A percentile compares a stretch with the other conserved stretches of the same genome.
Conservation (phyloP, 2,888 invertebrate genomes). For the Ceriagrion tenellum region DNA sequence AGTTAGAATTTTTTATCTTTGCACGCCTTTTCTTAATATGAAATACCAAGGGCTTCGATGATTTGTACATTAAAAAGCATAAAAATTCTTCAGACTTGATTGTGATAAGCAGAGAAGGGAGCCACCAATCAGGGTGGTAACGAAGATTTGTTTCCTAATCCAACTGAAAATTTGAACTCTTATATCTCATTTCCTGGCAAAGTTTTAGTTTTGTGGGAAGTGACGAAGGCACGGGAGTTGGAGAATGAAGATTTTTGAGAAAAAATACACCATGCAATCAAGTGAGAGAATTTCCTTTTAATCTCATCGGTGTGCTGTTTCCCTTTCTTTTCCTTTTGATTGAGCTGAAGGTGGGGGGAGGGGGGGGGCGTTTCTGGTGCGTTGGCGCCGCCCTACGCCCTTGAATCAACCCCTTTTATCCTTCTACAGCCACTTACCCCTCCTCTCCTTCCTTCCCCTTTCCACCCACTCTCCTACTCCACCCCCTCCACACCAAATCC, state of each 20-base stretch:
- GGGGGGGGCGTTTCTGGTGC: neutral
- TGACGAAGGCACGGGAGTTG: neutral
- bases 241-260: neutral
- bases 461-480: neutral
- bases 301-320: neutral
- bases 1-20: no score
- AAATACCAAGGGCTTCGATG: no score
- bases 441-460: neutral
- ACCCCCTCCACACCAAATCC: neutral
- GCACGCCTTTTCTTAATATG: no score
- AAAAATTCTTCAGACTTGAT: no score
- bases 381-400: neutral
- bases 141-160: neutral
- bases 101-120: no score
- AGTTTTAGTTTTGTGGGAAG: neutral
- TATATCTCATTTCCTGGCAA: neutral
- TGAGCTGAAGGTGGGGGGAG: neutral
- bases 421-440: neutral
- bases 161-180: neutral
- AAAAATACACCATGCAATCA: neutral
- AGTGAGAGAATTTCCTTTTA: neutral
- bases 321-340: neutral
- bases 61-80: no score
- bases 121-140: no score
- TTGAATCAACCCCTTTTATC: neutral